These are phyloP conservation scores for Sebastes diploproa DNA, from an alignment of 2,797 vertebrate genomes.

Conservation along the genomic window DNA sequence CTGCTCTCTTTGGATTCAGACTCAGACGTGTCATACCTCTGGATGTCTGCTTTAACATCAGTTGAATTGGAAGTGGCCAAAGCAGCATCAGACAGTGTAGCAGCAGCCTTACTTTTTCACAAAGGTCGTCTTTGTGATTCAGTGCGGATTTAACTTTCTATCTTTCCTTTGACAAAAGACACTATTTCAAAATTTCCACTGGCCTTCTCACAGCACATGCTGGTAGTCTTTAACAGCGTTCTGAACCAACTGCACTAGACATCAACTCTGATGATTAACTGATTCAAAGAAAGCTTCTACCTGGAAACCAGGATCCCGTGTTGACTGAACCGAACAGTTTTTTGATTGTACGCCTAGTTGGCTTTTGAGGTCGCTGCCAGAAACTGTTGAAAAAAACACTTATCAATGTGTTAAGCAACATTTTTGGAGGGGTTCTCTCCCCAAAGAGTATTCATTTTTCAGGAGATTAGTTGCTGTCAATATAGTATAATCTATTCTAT, in stretches of 20 bases:
- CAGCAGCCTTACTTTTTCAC: not conserved
- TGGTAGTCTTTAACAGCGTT: not conserved
- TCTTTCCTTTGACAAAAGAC: constrained; percentile 16
- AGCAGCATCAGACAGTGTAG: constrained; percentile 4
- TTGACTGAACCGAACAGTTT: constrained; percentile 46
- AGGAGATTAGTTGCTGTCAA: constrained; percentile 2
- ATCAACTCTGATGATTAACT: constrained; percentile 53
- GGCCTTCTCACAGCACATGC: not conserved
- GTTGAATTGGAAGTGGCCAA: not conserved
- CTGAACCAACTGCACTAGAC: constrained; percentile 5
- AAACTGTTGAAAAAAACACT: not conserved
- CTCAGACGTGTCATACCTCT: not conserved
- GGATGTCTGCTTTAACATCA: constrained; percentile 8
- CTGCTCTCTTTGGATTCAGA: constrained; percentile 8
- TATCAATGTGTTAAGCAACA: constrained; percentile 18
- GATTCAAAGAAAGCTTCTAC: constrained; percentile 47
- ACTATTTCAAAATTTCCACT: not conserved
- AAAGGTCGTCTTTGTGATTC: constrained; percentile 9
- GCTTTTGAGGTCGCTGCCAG: constrained; percentile 34
- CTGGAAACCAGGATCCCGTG: constrained; percentile 41
- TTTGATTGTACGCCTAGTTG: constrained; percentile 39
- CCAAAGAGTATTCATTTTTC: not conserved
- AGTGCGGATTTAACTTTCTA: constrained; percentile 19
- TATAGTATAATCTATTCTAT: not conserved
- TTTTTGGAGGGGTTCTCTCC: not conserved